Conservation (phyloP, 2,888 invertebrate genomes). For the Lepidochrysops patricia region DNA sequence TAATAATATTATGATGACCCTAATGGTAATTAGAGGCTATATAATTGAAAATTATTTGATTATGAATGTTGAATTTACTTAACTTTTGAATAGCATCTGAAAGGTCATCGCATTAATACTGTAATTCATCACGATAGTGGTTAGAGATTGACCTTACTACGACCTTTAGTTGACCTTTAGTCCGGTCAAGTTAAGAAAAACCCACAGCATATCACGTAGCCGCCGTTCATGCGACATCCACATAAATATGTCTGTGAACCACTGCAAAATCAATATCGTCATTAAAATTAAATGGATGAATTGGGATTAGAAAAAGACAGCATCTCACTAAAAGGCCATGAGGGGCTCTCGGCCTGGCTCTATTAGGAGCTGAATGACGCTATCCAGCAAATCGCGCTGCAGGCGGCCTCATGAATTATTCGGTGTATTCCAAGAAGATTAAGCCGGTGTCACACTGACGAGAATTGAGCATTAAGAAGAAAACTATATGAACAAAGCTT, state of each 20-base stretch:
- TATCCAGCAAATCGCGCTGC: conserved; percentile 12
- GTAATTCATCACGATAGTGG: not conserved
- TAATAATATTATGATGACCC: too few relatives aligned
- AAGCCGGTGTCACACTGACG: conserved; percentile 17
- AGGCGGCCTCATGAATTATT: conserved; percentile 36
- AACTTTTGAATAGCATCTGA: not conserved
- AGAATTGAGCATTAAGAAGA: not conserved
- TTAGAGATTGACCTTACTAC: not conserved
- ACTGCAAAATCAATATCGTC: not conserved
- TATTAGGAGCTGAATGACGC: conserved; percentile 10
- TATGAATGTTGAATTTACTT: not conserved
- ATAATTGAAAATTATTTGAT: too few relatives aligned
- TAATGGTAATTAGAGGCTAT: too few relatives aligned
- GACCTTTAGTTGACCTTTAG: not conserved
- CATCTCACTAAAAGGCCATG: not conserved
- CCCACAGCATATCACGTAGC: not conserved
- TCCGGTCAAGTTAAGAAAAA: not conserved
- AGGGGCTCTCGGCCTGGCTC: conserved; percentile 9
- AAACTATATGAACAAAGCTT: not conserved
- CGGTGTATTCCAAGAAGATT: conserved; percentile 29
- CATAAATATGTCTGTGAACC: not conserved
- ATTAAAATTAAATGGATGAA: not conserved
- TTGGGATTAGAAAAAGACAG: not conserved
- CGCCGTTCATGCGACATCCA: not conserved
- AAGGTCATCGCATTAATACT: not conserved